Evolutionary conservation across 2,888 invertebrate species (phyloP).

Genomic region (Maniola hyperantus): DNA sequence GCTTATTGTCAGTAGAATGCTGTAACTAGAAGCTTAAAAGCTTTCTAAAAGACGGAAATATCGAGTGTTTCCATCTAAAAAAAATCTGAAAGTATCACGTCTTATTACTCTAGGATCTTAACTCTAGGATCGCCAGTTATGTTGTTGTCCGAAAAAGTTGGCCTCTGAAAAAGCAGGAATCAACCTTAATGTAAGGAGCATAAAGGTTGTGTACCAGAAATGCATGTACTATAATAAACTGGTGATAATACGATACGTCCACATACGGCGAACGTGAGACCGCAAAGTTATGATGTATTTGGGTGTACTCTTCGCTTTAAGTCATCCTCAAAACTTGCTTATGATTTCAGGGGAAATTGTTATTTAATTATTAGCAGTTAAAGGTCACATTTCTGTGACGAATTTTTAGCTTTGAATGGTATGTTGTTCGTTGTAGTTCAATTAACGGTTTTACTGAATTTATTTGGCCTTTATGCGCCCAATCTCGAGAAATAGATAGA

Average conservation of each 20-base stretch:
- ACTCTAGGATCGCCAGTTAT: constrained; percentile 13
- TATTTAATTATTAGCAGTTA: not conserved
- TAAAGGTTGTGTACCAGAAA: constrained; percentile 5
- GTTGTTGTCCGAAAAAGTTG: not conserved
- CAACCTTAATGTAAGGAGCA: not conserved
- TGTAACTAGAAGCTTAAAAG: no score
- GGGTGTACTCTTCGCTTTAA: constrained; percentile 1
- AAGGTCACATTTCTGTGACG: not conserved
- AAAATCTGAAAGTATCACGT: constrained; percentile 16
- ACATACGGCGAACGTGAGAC: constrained; percentile 28
- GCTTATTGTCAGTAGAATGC: no score
- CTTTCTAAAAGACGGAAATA: not conserved
- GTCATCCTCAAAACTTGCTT: not conserved
- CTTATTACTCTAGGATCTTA: constrained; percentile 29
- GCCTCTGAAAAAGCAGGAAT: not conserved
- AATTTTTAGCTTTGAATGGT: not conserved
- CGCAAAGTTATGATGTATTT: constrained; percentile 29
- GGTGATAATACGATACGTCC: constrained; percentile 30
- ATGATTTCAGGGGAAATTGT: constrained; percentile 17
- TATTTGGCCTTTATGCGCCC: not conserved
- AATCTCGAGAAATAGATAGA: no score
- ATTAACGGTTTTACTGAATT: constrained; percentile 2
- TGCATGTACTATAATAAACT: constrained; percentile 15
- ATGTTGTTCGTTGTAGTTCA: not conserved
- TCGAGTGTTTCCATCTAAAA: not conserved